phyloP scores from a whole-genome alignment of 1,140 invertebrate genomes.

The Diploscapter pachys region DNA sequence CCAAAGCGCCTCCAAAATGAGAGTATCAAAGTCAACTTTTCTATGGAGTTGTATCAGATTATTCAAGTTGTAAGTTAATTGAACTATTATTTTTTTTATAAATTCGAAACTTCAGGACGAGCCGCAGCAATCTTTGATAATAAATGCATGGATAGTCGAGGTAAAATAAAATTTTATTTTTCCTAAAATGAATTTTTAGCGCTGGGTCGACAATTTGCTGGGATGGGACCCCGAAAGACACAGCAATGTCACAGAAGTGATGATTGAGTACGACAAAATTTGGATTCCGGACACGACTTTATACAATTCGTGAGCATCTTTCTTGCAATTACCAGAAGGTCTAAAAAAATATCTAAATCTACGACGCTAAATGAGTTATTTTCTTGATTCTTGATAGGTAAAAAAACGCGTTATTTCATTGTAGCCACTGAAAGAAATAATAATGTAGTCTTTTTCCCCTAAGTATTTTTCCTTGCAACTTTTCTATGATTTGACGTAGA shows the following conservation, averaged over 20 bases:
- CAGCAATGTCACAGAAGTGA: constrained; percentile 33
- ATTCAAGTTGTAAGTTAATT: constrained; percentile 31
- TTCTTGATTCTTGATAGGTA: too few species aligned
- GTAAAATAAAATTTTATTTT: constrained; percentile 13
- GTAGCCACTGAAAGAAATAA: too few species aligned
- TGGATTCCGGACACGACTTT: constrained; percentile 40
- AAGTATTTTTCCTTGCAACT: too few species aligned
- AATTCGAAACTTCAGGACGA: constrained; percentile 32
- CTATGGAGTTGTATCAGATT: constrained; percentile 38
- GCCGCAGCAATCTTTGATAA: constrained; percentile 37
- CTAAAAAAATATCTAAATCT: not conserved
- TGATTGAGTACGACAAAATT: constrained; percentile 34
- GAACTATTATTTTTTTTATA: not conserved
- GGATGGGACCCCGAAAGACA: constrained; percentile 39
- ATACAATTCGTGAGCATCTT: constrained; percentile 33
- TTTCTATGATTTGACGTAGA: too few species aligned
- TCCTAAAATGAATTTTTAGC: constrained; percentile 14
- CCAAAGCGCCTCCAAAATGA: constrained; percentile 7
- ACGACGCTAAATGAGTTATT: too few species aligned
- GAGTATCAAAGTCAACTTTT: constrained; percentile 36
- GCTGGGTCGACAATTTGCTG: constrained; percentile 38
- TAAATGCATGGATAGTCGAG: constrained; percentile 41
- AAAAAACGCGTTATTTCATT: not conserved
- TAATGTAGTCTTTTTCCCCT: too few species aligned
- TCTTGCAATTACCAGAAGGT: not conserved